Conservation (phyloP, 2,888 invertebrate genomes). For the Ornithoptera priamus region DNA sequence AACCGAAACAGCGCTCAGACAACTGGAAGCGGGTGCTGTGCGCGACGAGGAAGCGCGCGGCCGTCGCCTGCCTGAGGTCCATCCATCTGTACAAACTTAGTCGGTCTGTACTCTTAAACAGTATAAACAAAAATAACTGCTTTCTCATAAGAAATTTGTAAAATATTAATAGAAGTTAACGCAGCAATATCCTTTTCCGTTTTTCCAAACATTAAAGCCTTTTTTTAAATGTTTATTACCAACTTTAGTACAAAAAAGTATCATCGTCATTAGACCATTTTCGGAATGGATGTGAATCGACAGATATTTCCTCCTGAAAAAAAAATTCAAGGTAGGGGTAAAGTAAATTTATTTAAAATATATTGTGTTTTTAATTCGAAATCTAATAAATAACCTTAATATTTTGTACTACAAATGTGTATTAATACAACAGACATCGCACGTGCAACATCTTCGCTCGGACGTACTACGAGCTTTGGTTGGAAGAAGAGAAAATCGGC, state of each 20-base stretch:
- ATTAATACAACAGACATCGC: constrained; percentile 88
- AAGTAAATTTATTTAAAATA: too few species aligned
- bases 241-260: too few species aligned
- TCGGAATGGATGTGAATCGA: too few species aligned
- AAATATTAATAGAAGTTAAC: too few species aligned
- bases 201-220: too few species aligned
- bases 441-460: constrained; percentile 98
- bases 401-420: neutral
- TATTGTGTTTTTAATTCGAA: neutral
- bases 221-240: too few species aligned
- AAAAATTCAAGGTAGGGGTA: too few species aligned
- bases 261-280: too few species aligned
- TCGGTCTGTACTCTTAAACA: constrained; percentile 80
- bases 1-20: constrained; percentile 84
- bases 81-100: constrained; percentile 95
- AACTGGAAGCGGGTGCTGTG: constrained; percentile 91
- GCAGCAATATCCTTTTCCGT: too few species aligned
- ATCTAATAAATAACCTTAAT: neutral
- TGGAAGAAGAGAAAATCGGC: constrained; percentile 96
- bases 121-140: too few species aligned
- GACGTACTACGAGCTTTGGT: constrained; percentile 96
- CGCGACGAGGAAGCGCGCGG: constrained; percentile 94
- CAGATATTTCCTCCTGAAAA: too few species aligned
- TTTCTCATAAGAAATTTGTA: too few species aligned
- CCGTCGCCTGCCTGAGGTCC: constrained; percentile 96